These are phyloP conservation scores for Drosophila tristis DNA, from an alignment of 1,140 invertebrate genomes.

Conservation along the genomic window DNA sequence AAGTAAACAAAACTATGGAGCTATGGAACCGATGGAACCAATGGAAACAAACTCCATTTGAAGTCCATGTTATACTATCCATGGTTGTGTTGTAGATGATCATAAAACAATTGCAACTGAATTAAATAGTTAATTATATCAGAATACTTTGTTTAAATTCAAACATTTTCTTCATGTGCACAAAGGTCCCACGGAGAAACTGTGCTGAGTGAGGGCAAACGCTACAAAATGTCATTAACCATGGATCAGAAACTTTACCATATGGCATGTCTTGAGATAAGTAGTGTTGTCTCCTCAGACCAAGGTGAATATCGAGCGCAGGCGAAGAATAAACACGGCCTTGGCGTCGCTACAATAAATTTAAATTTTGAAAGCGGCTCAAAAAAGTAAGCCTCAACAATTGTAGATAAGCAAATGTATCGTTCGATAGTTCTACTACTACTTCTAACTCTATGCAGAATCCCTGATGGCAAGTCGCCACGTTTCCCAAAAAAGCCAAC, in stretches of 20 bases:
- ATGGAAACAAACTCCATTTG: not conserved
- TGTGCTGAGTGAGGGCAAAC: conserved; percentile 90
- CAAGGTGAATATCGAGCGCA: conserved; percentile 96
- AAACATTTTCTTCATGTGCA: conserved; percentile 43
- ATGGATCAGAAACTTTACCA: conserved; percentile 95
- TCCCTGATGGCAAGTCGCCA: conserved; percentile 96
- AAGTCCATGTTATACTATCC: not conserved
- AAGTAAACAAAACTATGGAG: conserved; percentile 1
- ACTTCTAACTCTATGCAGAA: conserved; percentile 87
- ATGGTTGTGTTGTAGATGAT: not conserved
- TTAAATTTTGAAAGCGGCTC: conserved; percentile 96
- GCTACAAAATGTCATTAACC: conserved; percentile 91
- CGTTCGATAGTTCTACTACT: conserved; percentile 18
- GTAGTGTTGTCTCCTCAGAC: conserved; percentile 92
- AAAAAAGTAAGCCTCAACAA: conserved; percentile 90
- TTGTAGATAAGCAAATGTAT: conserved; percentile 17
- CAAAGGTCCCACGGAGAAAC: conserved; percentile 93
- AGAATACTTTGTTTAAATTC: conserved; percentile 14
- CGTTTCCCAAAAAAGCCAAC: conserved; percentile 98
- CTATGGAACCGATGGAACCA: not conserved
- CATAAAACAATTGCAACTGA: no score
- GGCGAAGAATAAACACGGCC: conserved; percentile 96
- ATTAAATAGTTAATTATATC: no score
- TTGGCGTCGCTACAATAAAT: conserved; percentile 97
- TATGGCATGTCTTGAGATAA: conserved; percentile 93